Conservation (phyloP, 1,140 invertebrate species). For the Xylocopa sonorina region DNA sequence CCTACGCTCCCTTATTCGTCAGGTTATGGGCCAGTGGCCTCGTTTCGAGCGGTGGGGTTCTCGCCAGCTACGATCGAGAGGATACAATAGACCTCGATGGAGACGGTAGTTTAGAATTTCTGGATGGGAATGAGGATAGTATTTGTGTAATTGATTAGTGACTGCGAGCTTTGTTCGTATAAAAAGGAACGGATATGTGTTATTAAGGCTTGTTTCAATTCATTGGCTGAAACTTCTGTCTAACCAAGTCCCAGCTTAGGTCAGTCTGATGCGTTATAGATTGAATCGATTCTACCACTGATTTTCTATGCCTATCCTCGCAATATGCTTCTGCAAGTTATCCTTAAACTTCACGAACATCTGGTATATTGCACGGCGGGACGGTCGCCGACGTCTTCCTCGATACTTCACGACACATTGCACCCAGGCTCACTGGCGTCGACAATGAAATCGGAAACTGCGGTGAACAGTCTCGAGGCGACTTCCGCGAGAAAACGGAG, state of each 20-base stretch:
- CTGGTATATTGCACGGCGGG: neutral
- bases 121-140: too few relatives aligned
- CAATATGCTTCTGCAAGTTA: neutral
- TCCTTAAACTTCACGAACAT: neutral
- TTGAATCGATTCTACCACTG: neutral
- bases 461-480: neutral
- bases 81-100: too few relatives aligned
- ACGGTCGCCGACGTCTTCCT: constrained; percentile 5
- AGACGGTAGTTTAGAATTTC: too few relatives aligned
- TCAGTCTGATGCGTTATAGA: too few relatives aligned
- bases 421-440: neutral
- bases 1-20: constrained; percentile 15
- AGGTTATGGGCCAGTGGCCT: neutral
- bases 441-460: constrained; percentile 46
- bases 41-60: neutral
- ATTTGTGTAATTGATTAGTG: too few relatives aligned
- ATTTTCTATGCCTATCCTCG: neutral
- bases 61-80: too few relatives aligned
- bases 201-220: too few relatives aligned
- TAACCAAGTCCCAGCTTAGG: neutral
- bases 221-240: too few relatives aligned
- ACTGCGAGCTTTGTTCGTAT: too few relatives aligned
- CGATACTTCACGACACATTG: constrained; percentile 8
- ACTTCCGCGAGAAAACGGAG: neutral
- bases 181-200: too few relatives aligned